Conservation (phyloP, 2,113 vertebrate species). For the Spea bombifrons region DNA sequence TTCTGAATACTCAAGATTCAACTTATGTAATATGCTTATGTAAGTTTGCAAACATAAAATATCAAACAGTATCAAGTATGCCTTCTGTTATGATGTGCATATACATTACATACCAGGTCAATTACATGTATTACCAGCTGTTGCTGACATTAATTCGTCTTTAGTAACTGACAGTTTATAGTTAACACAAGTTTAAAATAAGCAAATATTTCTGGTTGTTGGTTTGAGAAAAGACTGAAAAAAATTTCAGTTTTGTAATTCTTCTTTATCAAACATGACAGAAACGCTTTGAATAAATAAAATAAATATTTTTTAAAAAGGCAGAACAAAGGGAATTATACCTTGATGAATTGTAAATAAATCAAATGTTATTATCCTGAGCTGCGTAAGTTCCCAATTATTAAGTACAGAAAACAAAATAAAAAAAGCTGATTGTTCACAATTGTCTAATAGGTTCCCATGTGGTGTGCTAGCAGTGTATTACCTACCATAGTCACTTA, state of each 20-base stretch:
- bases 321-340: slow-evolving; percentile 13
- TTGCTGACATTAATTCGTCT: slow-evolving; percentile 12
- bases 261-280: not conserved
- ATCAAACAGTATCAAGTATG: no score
- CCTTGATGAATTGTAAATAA: slow-evolving; percentile 14
- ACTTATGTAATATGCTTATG: no score
- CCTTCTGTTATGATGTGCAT: not conserved
- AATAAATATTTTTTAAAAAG: slow-evolving; percentile 1
- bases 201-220: slow-evolving; percentile 5
- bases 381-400: not conserved
- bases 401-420: not conserved
- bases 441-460: no score
- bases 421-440: no score
- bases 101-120: slow-evolving; percentile 2
- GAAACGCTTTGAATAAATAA: not conserved
- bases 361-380: not conserved
- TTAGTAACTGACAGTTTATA: slow-evolving; percentile 14
- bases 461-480: no score
- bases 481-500: no score
- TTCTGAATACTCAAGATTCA: no score
- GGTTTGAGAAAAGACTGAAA: not conserved
- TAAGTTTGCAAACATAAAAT: no score
- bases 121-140: slow-evolving; percentile 7
- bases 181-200: slow-evolving; percentile 10
- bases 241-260: not conserved